Conservation (phyloP, 2,888 invertebrate species). For the Pristionchus exspectatus region DNA sequence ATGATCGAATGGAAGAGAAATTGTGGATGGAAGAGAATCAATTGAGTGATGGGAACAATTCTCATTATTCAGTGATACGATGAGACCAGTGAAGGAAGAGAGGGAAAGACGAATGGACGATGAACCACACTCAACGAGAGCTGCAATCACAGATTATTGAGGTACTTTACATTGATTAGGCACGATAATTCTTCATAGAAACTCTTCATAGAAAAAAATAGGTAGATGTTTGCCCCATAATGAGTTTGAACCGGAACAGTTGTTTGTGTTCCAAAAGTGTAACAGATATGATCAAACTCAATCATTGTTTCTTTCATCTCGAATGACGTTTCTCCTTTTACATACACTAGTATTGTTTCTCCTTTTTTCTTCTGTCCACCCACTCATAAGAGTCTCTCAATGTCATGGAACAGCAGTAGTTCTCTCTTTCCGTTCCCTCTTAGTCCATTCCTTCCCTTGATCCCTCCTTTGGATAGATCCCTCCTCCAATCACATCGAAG, state of each 20-base stretch:
- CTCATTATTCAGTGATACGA: background rate
- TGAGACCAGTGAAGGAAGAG: slow-evolving; percentile 4
- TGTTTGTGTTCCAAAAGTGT: background rate
- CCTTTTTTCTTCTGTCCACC: slow-evolving; percentile 54
- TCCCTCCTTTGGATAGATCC: background rate
- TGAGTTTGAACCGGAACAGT: background rate
- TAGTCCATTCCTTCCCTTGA: background rate
- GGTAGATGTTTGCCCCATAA: too few relatives aligned
- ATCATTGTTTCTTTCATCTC: background rate
- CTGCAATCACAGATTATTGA: background rate
- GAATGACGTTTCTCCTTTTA: background rate
- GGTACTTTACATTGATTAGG: too few relatives aligned
- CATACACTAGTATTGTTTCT: background rate
- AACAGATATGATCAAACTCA: background rate
- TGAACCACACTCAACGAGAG: slow-evolving; percentile 7
- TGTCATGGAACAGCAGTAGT: background rate
- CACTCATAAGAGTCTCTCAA: slow-evolving; percentile 51
- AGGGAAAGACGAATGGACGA: slow-evolving; percentile 6
- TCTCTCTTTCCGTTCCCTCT: background rate
- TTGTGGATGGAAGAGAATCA: background rate
- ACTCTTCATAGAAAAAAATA: too few relatives aligned
- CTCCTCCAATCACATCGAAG: background rate
- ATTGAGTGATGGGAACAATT: background rate
- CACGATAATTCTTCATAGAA: too few relatives aligned
- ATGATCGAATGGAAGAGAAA: background rate